Percentiles rank a stretch among this genome's conserved stretches.
Evolutionary conservation across 2,888 invertebrate species (phyloP).

Genomic region (Craniophora ligustri): DNA sequence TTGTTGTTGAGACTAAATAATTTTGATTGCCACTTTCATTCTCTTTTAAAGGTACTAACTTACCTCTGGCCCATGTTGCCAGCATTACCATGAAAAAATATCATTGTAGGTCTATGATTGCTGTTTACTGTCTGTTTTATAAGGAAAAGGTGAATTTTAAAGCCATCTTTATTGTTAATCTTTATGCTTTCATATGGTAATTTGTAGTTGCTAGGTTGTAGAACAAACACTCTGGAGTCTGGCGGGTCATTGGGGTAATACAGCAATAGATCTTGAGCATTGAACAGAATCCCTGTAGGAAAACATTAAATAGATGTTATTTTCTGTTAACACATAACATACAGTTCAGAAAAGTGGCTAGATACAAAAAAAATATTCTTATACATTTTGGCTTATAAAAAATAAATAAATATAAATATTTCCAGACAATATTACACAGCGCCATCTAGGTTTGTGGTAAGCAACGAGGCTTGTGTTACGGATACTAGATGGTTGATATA

Average conservation of each 20-base stretch:
- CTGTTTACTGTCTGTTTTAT: conserved; percentile 92
- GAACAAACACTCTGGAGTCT: conserved; percentile 96
- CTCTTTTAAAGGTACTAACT: too few species aligned
- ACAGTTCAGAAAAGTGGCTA: too few species aligned
- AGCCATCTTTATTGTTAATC: conserved; percentile 91
- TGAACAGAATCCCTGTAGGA: conserved; percentile 93
- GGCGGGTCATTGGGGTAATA: conserved; percentile 97
- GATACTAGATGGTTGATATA: too few species aligned
- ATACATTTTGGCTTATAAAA: too few species aligned
- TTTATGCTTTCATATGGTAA: conserved; percentile 96
- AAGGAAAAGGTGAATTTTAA: conserved; percentile 94
- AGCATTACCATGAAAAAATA: conserved; percentile 98
- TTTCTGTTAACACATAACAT: too few species aligned
- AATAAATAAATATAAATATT: too few species aligned
- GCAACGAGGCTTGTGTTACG: too few species aligned
- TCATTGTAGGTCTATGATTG: conserved; percentile 93
- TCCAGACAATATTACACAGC: too few species aligned
- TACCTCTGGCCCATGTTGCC: conserved; percentile 98
- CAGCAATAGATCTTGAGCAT: conserved; percentile 94
- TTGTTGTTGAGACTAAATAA: too few species aligned
- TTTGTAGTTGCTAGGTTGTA: conserved; percentile 95
- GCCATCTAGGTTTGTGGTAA: too few species aligned
- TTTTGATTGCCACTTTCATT: too few species aligned
- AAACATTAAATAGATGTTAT: conserved; percentile 1
- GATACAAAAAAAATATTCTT: too few species aligned